Evolutionary conservation across 92 coral and sea anemone genomes (phyloP), one percentile per base, ranked within the genome.

Genomic region (Zoanthus solanderi): DNA sequence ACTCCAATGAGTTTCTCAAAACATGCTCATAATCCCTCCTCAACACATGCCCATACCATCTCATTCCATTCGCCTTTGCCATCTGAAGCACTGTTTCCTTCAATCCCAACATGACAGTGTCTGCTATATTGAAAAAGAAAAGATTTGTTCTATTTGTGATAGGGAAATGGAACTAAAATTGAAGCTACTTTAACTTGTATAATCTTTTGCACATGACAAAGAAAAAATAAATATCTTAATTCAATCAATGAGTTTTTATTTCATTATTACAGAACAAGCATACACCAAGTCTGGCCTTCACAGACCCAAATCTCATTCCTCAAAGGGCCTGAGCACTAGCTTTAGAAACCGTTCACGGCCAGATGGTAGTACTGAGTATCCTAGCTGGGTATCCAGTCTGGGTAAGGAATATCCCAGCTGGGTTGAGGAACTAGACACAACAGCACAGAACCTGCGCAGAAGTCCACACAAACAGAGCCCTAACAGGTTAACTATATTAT

Each of bases 341-440:
- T 9, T 56, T 28, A 84, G 76, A 23, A 84, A 50, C 31, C 89
- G 68, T 72, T 72, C 84, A 0, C 92, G 78, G 0, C 87, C 87
- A 9, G 91, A 83, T 73, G 92, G 94, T 37, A 91, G 90, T 16
- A 75, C 90, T 46, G 98, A 95, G 75, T 95, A 95, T 60, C 98
- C 98, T 34, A 95, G 98, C 76, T 95, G 98, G 98, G 98, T 95
- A 58, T 95, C 98, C 15, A 87, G 93, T 71, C 88, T 95, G 18
- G 96, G 98, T 18, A 93, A 94, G 77, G 96, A 90, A 72, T 95
- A 95, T 81, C 99, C 99, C 9, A 97, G 98, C 79, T 97, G 99
- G 99, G 99, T 97, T 17, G 99, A 97, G 75, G 98, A 97, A 42
- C 90, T 97, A 15, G 98, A 95, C 75, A 89, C 34, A 56, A 93